These are phyloP conservation scores for Pseudochromis fuscus DNA, from an alignment of 2,797 vertebrate genomes.

Conservation along the genomic window DNA sequence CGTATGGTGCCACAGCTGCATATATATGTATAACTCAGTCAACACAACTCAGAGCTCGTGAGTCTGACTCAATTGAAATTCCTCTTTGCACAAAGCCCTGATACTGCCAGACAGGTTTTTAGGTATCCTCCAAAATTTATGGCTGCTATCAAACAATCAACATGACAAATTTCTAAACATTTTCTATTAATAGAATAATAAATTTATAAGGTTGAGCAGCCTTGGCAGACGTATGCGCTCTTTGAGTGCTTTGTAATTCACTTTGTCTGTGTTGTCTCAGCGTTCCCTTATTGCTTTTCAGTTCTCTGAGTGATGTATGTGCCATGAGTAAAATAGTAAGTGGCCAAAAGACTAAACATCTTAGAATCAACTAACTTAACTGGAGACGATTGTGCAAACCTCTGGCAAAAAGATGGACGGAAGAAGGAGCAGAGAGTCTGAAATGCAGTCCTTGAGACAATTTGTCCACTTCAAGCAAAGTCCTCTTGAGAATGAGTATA, in stretches of 20 bases:
- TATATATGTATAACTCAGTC: not conserved
- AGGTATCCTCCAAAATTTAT: constrained; percentile 33
- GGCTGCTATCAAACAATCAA: constrained; percentile 37
- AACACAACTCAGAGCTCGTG: not conserved
- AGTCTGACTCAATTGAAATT: constrained; percentile 22
- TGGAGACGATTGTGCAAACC: constrained; percentile 3
- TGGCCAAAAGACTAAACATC: constrained; percentile 6
- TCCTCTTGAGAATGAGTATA: constrained; percentile 59
- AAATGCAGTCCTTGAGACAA: constrained; percentile 48
- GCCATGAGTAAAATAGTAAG: constrained; percentile 10
- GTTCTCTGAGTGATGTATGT: constrained; percentile 27
- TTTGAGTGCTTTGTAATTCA: constrained; percentile 51
- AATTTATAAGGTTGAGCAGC: constrained; percentile 27
- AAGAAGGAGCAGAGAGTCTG: constrained; percentile 11
- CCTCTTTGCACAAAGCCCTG: constrained; percentile 17
- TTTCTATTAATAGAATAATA: constrained; percentile 54
- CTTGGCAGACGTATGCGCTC: constrained; percentile 26
- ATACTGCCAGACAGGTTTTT: constrained; percentile 22
- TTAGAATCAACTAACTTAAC: constrained; percentile 23
- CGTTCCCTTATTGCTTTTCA: constrained; percentile 26
- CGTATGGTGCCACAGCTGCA: not conserved
- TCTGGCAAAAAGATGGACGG: not conserved
- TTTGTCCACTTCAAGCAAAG: constrained; percentile 56
- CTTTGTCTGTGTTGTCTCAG: constrained; percentile 46
- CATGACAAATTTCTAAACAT: constrained; percentile 50